Evolutionary conservation across 2,888 invertebrate species (phyloP).

Genomic region (Chaetoderma sp.): DNA sequence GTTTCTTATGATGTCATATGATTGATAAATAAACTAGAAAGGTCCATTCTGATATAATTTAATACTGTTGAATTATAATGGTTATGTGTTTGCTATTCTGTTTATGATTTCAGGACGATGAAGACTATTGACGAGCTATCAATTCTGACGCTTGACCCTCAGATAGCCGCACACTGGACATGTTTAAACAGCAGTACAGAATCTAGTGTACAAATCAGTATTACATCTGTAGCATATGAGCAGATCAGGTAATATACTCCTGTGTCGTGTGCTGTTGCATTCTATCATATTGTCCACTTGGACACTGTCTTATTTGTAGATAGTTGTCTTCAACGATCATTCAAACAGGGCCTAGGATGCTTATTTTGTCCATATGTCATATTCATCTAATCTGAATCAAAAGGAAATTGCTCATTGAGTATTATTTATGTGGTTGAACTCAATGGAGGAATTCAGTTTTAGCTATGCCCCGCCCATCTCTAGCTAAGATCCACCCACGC

Average conservation of each 20-base stretch:
- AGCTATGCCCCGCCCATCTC: too few relatives aligned
- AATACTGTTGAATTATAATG: too few relatives aligned
- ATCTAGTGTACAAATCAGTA: constrained; percentile 94
- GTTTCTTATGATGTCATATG: too few relatives aligned
- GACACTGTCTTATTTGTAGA: background rate
- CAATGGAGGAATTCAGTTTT: too few relatives aligned
- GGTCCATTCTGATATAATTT: too few relatives aligned
- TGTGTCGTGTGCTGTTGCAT: background rate
- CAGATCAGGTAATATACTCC: constrained; percentile 65
- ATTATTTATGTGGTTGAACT: too few relatives aligned
- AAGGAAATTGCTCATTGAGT: too few relatives aligned
- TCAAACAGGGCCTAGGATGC: background rate
- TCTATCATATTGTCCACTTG: background rate
- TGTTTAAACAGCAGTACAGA: constrained; percentile 94
- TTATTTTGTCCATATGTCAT: background rate
- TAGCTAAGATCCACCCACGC: too few relatives aligned
- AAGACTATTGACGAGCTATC: constrained; percentile 93
- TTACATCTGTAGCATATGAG: constrained; percentile 74
- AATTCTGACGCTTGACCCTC: constrained; percentile 92
- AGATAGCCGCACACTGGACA: constrained; percentile 96
- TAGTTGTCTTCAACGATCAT: too few relatives aligned
- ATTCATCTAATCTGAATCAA: too few relatives aligned
- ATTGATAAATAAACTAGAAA: too few relatives aligned
- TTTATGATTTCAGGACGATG: constrained; percentile 76
- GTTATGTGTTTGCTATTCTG: too few relatives aligned